Conservation (phyloP, 2,113 vertebrate species). For the Neoarius graeffei region DNA sequence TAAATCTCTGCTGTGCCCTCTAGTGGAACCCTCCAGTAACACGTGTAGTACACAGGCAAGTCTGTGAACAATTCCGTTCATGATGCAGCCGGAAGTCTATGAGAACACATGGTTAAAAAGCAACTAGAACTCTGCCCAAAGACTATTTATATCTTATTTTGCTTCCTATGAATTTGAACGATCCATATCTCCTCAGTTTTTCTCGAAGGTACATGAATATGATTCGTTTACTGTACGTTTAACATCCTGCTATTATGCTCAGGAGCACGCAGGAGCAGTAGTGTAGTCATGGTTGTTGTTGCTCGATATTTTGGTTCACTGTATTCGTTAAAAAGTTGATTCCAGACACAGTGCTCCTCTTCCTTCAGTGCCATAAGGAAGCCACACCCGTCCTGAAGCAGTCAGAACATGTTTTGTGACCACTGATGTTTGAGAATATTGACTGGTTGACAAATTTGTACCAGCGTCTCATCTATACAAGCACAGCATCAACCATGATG, state of each 20-base stretch:
- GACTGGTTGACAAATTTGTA: neutral
- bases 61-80: too few species aligned
- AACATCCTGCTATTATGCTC: neutral
- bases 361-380: neutral
- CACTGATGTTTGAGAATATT: neutral
- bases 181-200: neutral
- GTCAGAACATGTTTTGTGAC: neutral
- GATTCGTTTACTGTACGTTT: neutral
- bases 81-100: too few species aligned
- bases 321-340: neutral
- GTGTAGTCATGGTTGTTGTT: neutral
- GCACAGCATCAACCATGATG: neutral
- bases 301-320: neutral
- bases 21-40: too few species aligned
- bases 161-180: neutral
- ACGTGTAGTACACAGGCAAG: too few species aligned
- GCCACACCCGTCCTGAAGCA: neutral
- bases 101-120: too few species aligned
- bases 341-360: neutral
- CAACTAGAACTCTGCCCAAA: too few species aligned
- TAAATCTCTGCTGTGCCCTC: too few species aligned
- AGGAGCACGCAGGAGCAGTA: neutral
- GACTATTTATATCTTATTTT: neutral
- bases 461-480: neutral
- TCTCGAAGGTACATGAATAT: neutral